Base-by-base conservation (phyloP, 2,797 vertebrate genomes). In the Eutrigla gurnardus region DNA sequence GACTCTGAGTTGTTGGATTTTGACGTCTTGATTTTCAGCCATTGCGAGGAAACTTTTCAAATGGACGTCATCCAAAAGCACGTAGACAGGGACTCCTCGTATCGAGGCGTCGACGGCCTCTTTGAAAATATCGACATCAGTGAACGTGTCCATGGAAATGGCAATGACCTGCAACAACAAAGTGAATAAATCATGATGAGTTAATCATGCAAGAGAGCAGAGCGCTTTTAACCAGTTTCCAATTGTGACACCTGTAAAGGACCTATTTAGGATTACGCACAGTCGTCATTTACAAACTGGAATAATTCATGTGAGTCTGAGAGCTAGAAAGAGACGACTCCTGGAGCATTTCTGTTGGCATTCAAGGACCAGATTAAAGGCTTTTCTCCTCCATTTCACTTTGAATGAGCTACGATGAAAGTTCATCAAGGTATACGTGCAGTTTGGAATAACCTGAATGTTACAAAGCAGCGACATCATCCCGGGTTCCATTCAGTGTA, bases 121-220 rank as follows among this genome's bases (percentile, higher is more conserved):
- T 93, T 95, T 97, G 89, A 99, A 98, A 87, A 99, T 96, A 84
- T 99, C 97, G 45, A 98, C 94, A 81, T 99, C 98, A 35, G 98
- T 98, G 91, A 99, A 99, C 58, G 92, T 87, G 80, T 99, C 97
- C 98, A 99, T 99, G 73, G 96, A 97, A 13, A 99, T 94, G 39
- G 96, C 98, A 89, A 99, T 92, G 67, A 98, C 97, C 98, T 99
- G 91, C 52, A 69, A 66, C 54, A 84, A 92, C 64, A 79, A 82
- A 68, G 77, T 49, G 17, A 67, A 69, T 18, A 49, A 55, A 61
- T 63, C 1, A 60, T 14, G n/a, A 65, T 70, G 6, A 74, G 57
- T 36, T 52, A 5, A n/a, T n/a, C 1, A 1, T 43, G 13, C 15
- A 3, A 49, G n/a, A 25, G 50, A 53, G 2, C n/a, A 67, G 33